These are phyloP conservation scores for Bedellia somnulentella DNA, from an alignment of 2,888 invertebrate genomes.

Conservation along the genomic window DNA sequence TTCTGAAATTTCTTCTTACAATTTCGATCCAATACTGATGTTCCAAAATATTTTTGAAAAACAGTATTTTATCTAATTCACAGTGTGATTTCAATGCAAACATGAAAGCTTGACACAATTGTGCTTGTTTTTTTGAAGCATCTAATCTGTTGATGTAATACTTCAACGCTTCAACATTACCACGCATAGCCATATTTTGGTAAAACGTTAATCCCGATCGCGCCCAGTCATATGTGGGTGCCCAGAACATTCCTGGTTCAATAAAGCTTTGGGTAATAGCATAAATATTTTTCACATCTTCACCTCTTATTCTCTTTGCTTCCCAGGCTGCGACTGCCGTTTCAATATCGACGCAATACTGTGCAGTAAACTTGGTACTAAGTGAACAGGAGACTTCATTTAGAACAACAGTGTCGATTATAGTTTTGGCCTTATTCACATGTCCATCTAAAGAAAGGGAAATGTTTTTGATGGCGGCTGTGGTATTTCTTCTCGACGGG, in stretches of 20 bases:
- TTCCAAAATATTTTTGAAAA: conserved; percentile 1
- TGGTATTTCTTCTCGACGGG: not conserved
- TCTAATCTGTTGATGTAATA: not conserved
- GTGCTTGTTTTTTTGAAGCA: not conserved
- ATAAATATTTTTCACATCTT: not conserved
- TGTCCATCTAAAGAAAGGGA: not conserved
- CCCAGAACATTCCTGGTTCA: not conserved
- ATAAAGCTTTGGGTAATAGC: not conserved
- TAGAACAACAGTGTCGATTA: not conserved
- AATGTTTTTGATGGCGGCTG: not conserved
- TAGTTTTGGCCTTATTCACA: not conserved
- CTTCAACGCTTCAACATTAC: not conserved
- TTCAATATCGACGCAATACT: not conserved
- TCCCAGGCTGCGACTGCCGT: not conserved
- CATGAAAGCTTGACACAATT: not conserved
- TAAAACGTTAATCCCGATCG: not conserved
- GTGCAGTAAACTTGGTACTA: not conserved
- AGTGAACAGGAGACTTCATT: not conserved
- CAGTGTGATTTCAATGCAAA: not conserved
- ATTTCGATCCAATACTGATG: not conserved
- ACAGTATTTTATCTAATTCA: not conserved
- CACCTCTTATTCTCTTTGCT: not conserved
- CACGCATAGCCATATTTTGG: not conserved
- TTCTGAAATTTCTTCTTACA: not conserved
- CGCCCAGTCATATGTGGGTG: not conserved